Evolutionary conservation across 2,797 vertebrate species (phyloP).

Genomic region (Scleropages formosus): DNA sequence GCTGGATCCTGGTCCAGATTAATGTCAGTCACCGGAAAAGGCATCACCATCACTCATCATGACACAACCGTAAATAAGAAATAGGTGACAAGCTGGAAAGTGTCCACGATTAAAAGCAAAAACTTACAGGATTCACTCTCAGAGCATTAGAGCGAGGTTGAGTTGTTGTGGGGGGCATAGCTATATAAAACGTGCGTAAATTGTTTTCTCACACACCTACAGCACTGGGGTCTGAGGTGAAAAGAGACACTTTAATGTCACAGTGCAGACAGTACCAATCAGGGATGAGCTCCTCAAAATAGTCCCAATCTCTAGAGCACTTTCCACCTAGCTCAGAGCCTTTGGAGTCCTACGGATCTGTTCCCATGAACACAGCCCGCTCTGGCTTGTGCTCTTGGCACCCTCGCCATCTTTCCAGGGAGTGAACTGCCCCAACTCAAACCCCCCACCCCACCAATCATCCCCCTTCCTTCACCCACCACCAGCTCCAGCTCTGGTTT

Average conservation of each 20-base stretch:
- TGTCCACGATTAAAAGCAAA: conserved; percentile 1
- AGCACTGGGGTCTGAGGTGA: background rate
- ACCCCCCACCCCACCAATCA: background rate
- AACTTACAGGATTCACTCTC: too few relatives aligned
- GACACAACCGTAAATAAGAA: too few relatives aligned
- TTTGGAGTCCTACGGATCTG: background rate
- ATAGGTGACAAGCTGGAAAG: background rate
- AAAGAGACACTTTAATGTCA: background rate
- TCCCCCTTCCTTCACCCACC: too few relatives aligned
- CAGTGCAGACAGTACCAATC: background rate
- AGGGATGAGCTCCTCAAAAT: background rate
- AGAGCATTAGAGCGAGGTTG: too few relatives aligned
- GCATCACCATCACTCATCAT: background rate
- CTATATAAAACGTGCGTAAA: background rate
- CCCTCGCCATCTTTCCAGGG: background rate
- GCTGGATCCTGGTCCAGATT: background rate
- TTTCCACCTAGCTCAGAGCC: background rate
- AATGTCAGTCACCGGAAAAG: background rate
- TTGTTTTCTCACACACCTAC: background rate
- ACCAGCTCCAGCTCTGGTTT: too few relatives aligned
- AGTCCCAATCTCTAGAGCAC: background rate
- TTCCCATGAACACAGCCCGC: background rate
- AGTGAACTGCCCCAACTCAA: background rate
- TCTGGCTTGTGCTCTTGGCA: background rate
- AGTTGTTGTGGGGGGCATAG: too few relatives aligned